Percentiles rank a stretch among this genome's conserved stretches.
These are phyloP conservation scores for Anthopleura xanthogrammica DNA, from an alignment of 92 coral and sea anemone species.

Conservation along the genomic window DNA sequence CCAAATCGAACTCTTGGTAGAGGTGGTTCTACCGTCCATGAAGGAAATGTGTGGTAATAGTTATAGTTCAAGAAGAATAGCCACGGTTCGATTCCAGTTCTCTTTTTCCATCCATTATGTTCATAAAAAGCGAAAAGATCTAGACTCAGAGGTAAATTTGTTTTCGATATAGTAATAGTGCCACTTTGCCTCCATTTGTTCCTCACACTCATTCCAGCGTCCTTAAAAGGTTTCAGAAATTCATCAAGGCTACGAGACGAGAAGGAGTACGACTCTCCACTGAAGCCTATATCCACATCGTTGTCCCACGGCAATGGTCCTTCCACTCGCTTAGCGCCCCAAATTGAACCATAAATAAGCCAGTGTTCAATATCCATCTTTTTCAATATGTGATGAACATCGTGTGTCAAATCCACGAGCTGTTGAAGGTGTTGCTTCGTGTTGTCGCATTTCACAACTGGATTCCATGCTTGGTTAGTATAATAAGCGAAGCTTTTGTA, in stretches of 20 bases:
- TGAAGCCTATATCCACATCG: constrained; percentile 60
- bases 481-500: constrained; percentile 14
- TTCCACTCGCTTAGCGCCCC: constrained; percentile 40
- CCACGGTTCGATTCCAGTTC: constrained; percentile 62
- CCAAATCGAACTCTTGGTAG: constrained; percentile 54
- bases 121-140: constrained; percentile 53
- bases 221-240: constrained; percentile 26
- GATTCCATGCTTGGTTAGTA: constrained; percentile 26
- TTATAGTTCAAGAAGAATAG: constrained; percentile 40
- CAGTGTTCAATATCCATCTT: constrained; percentile 41
- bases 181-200: constrained; percentile 52
- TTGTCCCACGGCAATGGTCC: constrained; percentile 77
- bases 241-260: constrained; percentile 21
- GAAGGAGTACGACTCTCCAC: constrained; percentile 40
- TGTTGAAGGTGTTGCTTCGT: constrained; percentile 7
- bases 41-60: constrained; percentile 54
- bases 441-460: constrained; percentile 12
- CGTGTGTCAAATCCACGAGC: constrained; percentile 9
- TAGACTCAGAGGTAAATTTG: constrained; percentile 15
- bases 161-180: constrained; percentile 15
- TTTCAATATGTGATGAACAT: constrained; percentile 4
- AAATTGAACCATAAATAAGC: constrained; percentile 56
- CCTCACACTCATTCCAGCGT: constrained; percentile 22
- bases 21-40: constrained; percentile 43
- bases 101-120: constrained; percentile 40